Evolutionary conservation across 2,888 invertebrate species (phyloP).

Genomic region (Cryptocephalus primarius): DNA sequence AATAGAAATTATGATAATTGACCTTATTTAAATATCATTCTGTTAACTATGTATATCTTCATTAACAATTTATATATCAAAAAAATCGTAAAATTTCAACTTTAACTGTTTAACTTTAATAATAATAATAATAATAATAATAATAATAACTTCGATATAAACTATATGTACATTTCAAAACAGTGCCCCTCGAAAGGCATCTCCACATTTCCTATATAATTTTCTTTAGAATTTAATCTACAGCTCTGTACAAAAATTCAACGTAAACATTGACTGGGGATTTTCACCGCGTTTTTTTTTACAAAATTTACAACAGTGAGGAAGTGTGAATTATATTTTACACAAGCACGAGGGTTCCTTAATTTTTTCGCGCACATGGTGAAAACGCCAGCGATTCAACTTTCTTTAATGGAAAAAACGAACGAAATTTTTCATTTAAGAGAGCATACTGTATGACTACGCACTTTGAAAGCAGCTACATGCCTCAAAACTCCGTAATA

Average conservation of each 20-base stretch:
- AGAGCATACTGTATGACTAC: slow-evolving; percentile 14
- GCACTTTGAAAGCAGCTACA: no score
- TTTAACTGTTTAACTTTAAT: slow-evolving; percentile 4
- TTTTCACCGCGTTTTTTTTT: background rate
- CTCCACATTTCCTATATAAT: slow-evolving; percentile 1
- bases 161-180: slow-evolving; percentile 5
- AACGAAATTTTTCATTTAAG: slow-evolving; percentile 1
- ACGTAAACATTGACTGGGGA: background rate
- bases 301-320: background rate
- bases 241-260: slow-evolving; percentile 14
- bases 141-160: slow-evolving; percentile 2
- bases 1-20: background rate
- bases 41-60: no score
- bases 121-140: background rate
- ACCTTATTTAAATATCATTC: background rate
- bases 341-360: background rate
- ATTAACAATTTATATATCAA: slow-evolving; percentile 2
- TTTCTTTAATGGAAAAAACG: no score
- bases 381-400: no score
- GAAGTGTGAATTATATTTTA: background rate
- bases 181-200: slow-evolving; percentile 2
- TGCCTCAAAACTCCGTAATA: no score
- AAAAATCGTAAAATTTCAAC: slow-evolving; percentile 13
- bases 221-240: slow-evolving; percentile 17
- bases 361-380: no score